These are phyloP conservation scores for Cossypha dichroa DNA, from an alignment of 2,797 vertebrate species.

Conservation along the genomic window DNA sequence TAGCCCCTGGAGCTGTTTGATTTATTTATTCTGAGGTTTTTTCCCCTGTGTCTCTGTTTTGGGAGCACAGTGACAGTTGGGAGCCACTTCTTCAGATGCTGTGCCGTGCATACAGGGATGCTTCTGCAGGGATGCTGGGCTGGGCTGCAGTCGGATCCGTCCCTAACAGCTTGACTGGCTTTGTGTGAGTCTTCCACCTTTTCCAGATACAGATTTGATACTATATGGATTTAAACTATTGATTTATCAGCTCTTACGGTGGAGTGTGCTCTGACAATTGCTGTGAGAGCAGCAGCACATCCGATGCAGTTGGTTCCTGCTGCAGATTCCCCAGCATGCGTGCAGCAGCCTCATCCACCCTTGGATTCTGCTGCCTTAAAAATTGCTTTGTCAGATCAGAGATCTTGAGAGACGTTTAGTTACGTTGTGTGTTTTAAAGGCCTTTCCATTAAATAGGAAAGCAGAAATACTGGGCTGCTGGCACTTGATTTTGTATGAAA, in stretches of 20 bases:
- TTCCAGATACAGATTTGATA: not conserved
- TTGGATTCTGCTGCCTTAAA: not conserved
- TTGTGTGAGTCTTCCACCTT: not conserved
- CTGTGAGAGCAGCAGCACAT: not conserved
- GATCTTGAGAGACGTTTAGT: not conserved
- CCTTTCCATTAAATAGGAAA: not conserved
- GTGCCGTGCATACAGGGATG: fast-evolving
- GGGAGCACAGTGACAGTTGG: not conserved
- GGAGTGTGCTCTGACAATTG: not conserved
- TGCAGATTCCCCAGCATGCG: slow-evolving; percentile 47
- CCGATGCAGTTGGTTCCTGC: not conserved
- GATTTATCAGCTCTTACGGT: fast-evolving
- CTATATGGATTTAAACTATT: fast-evolving
- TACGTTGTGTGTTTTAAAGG: fast-evolving
- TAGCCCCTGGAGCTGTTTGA: not conserved
- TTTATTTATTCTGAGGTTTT: not conserved
- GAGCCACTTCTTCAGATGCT: fast-evolving
- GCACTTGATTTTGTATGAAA: not conserved
- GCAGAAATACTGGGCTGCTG: not conserved
- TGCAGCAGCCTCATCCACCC: not conserved
- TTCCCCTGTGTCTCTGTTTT: not conserved
- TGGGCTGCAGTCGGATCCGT: not conserved
- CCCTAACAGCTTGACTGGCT: not conserved
- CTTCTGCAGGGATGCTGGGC: not conserved
- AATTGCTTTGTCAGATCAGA: slow-evolving; percentile 1